phyloP scores from a whole-genome alignment of 2,888 invertebrate genomes.

The Mythimna ferrago region DNA sequence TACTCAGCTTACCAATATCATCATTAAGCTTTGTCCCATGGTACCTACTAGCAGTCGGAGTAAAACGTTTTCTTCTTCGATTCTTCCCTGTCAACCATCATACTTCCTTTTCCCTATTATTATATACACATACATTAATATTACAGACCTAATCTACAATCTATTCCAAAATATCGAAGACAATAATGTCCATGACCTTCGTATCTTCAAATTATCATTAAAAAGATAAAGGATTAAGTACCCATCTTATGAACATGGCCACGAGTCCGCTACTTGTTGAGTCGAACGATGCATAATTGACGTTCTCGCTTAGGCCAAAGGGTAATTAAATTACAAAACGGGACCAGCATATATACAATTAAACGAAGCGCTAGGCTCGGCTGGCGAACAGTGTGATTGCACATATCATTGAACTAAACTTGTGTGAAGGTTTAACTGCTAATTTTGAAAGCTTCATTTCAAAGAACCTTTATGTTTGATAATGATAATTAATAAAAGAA shows the following conservation, averaged over 20 bases:
- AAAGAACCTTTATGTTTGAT: neutral
- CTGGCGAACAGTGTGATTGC: conserved; percentile 59
- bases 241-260: conserved; percentile 51
- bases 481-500: neutral
- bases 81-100: neutral
- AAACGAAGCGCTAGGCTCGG: conserved; percentile 77
- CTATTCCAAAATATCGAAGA: neutral
- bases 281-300: conserved; percentile 87
- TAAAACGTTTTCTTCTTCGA: neutral
- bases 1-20: neutral
- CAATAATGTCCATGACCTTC: conserved; percentile 5
- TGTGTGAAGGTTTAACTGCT: conserved; percentile 11
- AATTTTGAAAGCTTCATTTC: neutral
- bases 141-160: conserved; percentile 1
- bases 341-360: conserved; percentile 86
- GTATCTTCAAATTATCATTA: conserved; percentile 10
- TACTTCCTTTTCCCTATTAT: neutral
- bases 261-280: conserved; percentile 68
- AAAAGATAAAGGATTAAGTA: conserved; percentile 58
- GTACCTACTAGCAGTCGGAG: neutral
- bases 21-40: neutral
- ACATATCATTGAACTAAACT: conserved; percentile 42
- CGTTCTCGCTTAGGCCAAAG: conserved; percentile 87
- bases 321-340: conserved; percentile 91
- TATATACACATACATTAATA: neutral